Conservation (phyloP, 2,113 vertebrate species). For the Thinocorus orbignyianus region DNA sequence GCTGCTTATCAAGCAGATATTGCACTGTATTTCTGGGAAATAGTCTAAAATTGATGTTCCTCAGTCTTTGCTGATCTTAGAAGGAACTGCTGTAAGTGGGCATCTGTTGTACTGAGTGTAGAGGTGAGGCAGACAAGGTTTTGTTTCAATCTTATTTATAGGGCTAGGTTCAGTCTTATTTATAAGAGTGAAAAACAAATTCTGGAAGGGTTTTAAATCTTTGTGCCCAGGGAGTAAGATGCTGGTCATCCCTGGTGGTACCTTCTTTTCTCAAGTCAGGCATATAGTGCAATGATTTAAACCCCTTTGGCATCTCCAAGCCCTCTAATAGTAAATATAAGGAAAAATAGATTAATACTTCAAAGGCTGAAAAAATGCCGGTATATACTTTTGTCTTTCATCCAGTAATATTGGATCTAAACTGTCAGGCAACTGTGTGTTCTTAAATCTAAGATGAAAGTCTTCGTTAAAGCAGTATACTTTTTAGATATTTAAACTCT, state of each 20-base stretch:
- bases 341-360: not conserved
- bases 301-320: not conserved
- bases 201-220: slow-evolving; percentile 3
- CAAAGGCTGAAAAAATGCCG: not conserved
- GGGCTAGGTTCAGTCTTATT: not conserved
- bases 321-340: not conserved
- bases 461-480: not conserved
- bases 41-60: not conserved
- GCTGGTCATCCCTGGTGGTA: not conserved
- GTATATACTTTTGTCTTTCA: not conserved
- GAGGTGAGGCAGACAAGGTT: not conserved
- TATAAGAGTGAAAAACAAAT: not conserved
- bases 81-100: not conserved
- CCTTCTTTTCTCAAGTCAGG: not conserved
- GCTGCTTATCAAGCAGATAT: slow-evolving; percentile 30
- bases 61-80: not conserved
- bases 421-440: not conserved
- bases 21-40: not conserved
- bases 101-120: not conserved
- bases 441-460: not conserved
- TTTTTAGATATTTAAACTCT: not conserved
- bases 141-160: not conserved
- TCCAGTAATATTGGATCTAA: not conserved
- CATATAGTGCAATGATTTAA: not conserved
- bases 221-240: not conserved